phyloP scores from a whole-genome alignment of 2,113 vertebrate species.

The Lontra canadensis region DNA sequence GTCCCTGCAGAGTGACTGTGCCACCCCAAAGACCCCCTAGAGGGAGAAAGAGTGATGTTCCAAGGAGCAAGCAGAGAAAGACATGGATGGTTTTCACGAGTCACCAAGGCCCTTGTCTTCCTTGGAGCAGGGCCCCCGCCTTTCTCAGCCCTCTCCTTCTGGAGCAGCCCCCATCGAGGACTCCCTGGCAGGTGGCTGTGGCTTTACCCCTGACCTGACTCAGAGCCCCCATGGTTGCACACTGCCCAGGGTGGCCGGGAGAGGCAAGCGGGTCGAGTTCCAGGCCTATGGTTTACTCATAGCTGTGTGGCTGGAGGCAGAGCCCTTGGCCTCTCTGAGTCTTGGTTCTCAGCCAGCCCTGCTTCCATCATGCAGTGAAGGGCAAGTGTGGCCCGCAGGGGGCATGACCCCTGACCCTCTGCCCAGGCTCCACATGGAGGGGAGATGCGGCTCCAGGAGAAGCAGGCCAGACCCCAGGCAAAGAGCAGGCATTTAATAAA shows the following conservation, averaged over 20 bases:
- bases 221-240: neutral
- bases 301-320: neutral
- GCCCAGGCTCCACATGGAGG: neutral
- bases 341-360: neutral
- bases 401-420: neutral
- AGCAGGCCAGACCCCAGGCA: fast-evolving
- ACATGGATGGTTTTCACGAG: fast-evolving
- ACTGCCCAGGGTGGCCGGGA: neutral
- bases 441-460: neutral
- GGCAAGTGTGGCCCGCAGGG: fast-evolving
- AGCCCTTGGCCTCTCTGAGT: neutral
- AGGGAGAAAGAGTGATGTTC: neutral
- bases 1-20: neutral
- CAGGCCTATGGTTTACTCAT: neutral
- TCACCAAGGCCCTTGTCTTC: neutral
- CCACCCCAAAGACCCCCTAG: neutral
- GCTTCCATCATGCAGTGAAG: fast-evolving
- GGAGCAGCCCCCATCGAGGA: neutral
- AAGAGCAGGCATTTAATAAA: neutral
- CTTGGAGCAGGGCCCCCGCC: neutral
- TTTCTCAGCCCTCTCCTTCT: neutral
- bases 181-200: neutral
- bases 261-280: neutral
- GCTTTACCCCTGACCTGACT: neutral
- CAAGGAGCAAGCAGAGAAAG: neutral